Evolutionary conservation across 1,140 invertebrate species (phyloP), one percentile per base, ranked within the genome.

Genomic region (Colletes latitarsis): DNA sequence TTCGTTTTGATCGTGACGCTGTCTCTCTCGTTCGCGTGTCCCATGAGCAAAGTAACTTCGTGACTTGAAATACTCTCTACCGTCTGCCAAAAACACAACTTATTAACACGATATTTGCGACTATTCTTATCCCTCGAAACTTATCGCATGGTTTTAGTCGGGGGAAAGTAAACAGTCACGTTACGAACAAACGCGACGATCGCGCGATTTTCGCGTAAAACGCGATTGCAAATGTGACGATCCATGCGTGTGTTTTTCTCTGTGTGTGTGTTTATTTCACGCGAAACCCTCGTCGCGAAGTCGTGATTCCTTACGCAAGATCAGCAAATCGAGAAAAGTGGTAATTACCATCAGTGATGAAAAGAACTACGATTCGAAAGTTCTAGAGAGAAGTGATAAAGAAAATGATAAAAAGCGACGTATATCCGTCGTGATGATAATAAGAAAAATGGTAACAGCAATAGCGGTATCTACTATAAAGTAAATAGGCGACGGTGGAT

Each of bases 221-320:
- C 66, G 58, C 68, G 60, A 12, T 6, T 62, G 68, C 82, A 85
- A 85, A 85, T 81, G 83, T 81, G 83, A 85, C 77, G 72, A 72
- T n/a, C 3, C 17, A 17, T 46, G 19, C 17, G 14, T 52, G 19
- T 67, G 21, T 63, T 0, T 41, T 17, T 19, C 14, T 49, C 1
- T 6, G 4, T 67, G 43, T 52, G 17, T 58, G 8, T 19, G 14
- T 17, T 15, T 15, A 8, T 21, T 19, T 6, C 57, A 21, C n/a
- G 57, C 19, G 5, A 17, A 17, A 17, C 21, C 19, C 3, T 6
- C 55, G 30, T n/a, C n/a, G 55, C 14, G 15, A 57, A 4, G n/a
- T n/a, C 43, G 8, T 9, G 43, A 57, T n/a, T 6, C 55, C 15
- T 4, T 14, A 21, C 19, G 43, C 5, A 21, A 19, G 39, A n/a